phyloP scores from a whole-genome alignment of 2,797 vertebrate species.

The Oryzias dopingdopingensis region DNA sequence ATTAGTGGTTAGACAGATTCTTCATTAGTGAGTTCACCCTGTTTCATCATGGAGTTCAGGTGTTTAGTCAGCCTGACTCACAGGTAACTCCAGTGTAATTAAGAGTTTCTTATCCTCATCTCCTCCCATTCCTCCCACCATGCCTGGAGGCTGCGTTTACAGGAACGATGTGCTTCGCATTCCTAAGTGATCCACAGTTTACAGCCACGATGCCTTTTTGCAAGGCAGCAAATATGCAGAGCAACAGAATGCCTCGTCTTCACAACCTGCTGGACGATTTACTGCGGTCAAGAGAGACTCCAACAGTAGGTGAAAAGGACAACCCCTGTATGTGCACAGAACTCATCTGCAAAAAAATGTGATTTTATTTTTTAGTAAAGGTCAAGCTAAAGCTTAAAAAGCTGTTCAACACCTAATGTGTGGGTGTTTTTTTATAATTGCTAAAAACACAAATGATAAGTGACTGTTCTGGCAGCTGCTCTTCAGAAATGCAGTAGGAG shows the following conservation, averaged over 20 bases:
- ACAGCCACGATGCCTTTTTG: slow-evolving; percentile 33
- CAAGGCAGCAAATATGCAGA: slow-evolving; percentile 15
- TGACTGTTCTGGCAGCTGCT: too few species aligned
- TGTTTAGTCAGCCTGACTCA: slow-evolving; percentile 65
- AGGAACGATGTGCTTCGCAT: slow-evolving; percentile 49
- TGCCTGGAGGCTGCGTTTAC: slow-evolving; percentile 42
- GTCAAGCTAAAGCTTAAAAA: too few species aligned
- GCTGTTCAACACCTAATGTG: too few species aligned
- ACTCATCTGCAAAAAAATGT: too few species aligned
- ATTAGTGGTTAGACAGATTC: slow-evolving; percentile 35
- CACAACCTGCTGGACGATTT: slow-evolving; percentile 4
- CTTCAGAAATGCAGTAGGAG: too few species aligned
- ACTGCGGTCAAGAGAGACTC: not conserved
- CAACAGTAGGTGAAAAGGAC: slow-evolving; percentile 4
- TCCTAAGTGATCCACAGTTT: slow-evolving; percentile 39
- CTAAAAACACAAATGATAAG: too few species aligned
- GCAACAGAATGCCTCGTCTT: slow-evolving; percentile 6
- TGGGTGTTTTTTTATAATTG: too few species aligned
- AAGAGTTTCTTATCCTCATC: slow-evolving; percentile 20
- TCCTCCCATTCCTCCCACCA: slow-evolving; percentile 24
- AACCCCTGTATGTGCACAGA: not conserved
- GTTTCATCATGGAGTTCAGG: slow-evolving; percentile 70
- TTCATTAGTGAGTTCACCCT: slow-evolving; percentile 41
- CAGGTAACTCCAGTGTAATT: slow-evolving; percentile 15
- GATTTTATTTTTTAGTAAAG: too few species aligned